These are phyloP conservation scores for Pseudorhiza aurosa DNA, from an alignment of 30 jellyfish, hydroid and myxozoan genomes.

Conservation along the genomic window DNA sequence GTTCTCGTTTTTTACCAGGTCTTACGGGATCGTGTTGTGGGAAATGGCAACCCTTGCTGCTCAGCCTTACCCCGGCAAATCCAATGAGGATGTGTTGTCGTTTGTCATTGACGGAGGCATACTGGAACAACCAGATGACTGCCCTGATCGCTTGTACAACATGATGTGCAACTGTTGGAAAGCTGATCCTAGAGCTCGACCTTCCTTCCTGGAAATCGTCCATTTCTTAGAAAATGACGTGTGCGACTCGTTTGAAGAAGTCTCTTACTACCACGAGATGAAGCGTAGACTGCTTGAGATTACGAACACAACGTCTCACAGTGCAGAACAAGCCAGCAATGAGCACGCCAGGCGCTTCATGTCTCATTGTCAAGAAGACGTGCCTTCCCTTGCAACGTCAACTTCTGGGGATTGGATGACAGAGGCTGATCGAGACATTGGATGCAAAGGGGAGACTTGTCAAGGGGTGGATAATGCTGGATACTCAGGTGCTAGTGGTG, in stretches of 20 bases:
- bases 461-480: constrained; percentile 35
- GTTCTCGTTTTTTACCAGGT: constrained; percentile 64
- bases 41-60: constrained; percentile 94
- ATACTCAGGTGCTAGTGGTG: constrained; percentile 50
- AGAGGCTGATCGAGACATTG: constrained; percentile 71
- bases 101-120: constrained; percentile 84
- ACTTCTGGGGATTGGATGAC: constrained; percentile 67
- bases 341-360: constrained; percentile 9
- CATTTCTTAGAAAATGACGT: constrained; percentile 90
- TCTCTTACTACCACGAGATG: constrained; percentile 91
- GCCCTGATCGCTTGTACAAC: constrained; percentile 83
- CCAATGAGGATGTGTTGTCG: constrained; percentile 85
- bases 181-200: constrained; percentile 80
- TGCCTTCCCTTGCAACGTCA: constrained; percentile 64
- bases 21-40: constrained; percentile 97
- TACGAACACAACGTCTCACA: constrained; percentile 4
- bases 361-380: constrained; percentile 22
- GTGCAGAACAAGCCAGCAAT: background rate
- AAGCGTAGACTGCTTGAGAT: constrained; percentile 78
- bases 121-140: constrained; percentile 80
- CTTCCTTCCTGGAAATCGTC: constrained; percentile 88
- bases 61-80: constrained; percentile 96
- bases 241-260: constrained; percentile 64
- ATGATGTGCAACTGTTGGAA: constrained; percentile 94
- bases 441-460: constrained; percentile 19